phyloP scores from a whole-genome alignment of 2,797 vertebrate species.

The Threskiornis aethiopicus region DNA sequence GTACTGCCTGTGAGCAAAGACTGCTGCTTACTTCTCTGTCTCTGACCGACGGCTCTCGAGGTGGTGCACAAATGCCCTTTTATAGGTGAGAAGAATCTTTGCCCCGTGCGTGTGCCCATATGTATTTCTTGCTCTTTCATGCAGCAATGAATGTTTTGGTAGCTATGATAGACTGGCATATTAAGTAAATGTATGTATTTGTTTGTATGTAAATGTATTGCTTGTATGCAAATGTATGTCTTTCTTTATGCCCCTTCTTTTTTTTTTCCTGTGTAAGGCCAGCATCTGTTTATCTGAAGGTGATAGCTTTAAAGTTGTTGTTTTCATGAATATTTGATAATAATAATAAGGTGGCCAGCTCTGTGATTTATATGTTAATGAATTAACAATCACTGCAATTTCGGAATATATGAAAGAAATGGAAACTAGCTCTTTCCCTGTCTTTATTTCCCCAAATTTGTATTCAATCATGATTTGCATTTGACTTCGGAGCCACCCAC shows the following conservation, averaged over 20 bases:
- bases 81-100: background rate
- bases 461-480: background rate
- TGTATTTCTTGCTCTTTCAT: background rate
- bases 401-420: background rate
- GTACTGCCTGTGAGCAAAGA: background rate
- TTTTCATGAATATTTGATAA: background rate
- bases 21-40: background rate
- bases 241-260: background rate
- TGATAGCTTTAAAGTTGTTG: background rate
- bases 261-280: background rate
- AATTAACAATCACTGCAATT: background rate
- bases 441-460: conserved; percentile 5
- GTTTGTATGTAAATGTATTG: background rate
- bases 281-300: background rate
- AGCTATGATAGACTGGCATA: background rate
- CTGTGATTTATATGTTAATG: background rate
- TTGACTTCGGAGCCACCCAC: conserved; percentile 3
- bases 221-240: background rate
- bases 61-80: background rate
- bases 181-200: background rate
- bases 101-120: accelerated
- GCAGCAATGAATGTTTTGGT: background rate
- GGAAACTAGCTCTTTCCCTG: background rate
- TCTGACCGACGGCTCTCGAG: background rate
- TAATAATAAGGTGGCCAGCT: background rate